Evolutionary conservation across 2,888 invertebrate genomes (phyloP).

Genomic region (Tetanocera ferruginea): DNA sequence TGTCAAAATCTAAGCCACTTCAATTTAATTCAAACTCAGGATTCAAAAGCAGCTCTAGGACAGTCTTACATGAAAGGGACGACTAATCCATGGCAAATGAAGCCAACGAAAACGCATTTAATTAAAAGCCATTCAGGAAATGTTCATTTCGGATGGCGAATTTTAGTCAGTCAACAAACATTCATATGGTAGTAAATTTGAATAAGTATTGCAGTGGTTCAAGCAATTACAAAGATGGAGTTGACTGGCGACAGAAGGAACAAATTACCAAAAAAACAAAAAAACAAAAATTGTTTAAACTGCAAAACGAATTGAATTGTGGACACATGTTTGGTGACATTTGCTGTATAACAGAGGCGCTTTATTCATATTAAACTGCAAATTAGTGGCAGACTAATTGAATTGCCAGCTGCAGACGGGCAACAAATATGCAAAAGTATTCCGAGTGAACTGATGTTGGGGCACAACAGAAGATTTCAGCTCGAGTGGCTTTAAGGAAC

Average conservation of each 20-base stretch:
- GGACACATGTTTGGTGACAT: background rate
- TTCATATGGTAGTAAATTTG: background rate
- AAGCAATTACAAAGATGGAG: background rate
- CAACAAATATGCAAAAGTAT: too few relatives aligned
- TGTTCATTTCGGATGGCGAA: constrained; percentile 1
- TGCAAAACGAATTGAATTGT: constrained; percentile 23
- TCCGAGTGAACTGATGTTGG: too few relatives aligned
- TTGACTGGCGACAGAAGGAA: background rate
- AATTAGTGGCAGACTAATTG: background rate
- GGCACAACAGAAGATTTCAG: too few relatives aligned
- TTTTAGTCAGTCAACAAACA: background rate
- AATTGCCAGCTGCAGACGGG: too few relatives aligned
- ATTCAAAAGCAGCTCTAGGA: background rate
- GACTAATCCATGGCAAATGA: constrained; percentile 20
- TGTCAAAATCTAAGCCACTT: constrained; percentile 1
- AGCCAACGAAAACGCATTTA: constrained; percentile 26
- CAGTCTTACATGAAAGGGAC: background rate
- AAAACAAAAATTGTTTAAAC: constrained; percentile 2
- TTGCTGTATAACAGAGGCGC: background rate
- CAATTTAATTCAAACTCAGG: background rate
- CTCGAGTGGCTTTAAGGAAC: too few relatives aligned
- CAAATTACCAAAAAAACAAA: background rate
- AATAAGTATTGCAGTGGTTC: background rate
- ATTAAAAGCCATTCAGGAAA: constrained; percentile 24
- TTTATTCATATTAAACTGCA: constrained; percentile 3